These are phyloP conservation scores for Shinisaurus crocodilurus DNA, from an alignment of 2,113 vertebrate species.

Conservation along the genomic window DNA sequence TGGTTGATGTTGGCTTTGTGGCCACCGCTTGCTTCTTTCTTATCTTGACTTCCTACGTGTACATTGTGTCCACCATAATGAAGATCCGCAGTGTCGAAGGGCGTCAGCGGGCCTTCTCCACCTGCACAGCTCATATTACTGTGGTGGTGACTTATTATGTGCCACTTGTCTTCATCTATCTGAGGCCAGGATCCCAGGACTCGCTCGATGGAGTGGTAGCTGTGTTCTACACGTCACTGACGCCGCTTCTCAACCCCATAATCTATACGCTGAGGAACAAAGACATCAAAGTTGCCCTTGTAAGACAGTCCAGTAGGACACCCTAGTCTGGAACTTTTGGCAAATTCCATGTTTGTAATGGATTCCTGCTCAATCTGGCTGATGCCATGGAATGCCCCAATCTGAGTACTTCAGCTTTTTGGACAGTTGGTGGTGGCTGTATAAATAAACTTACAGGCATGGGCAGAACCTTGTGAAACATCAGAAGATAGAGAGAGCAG, in stretches of 20 bases:
- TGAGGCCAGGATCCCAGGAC: conserved; percentile 50
- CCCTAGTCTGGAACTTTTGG: too few species aligned
- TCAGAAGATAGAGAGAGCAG: too few species aligned
- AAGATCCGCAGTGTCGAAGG: conserved; percentile 47
- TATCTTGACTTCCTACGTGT: conserved; percentile 66
- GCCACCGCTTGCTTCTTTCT: conserved; percentile 66
- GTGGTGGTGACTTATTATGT: conserved; percentile 64
- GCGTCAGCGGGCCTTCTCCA: conserved; percentile 59
- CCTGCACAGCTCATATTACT: conserved; percentile 63
- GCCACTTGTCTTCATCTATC: conserved; percentile 64
- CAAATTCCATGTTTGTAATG: too few species aligned
- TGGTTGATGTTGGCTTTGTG: conserved; percentile 69
- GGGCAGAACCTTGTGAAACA: too few species aligned
- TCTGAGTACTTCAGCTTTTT: too few species aligned
- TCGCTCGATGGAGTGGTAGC: conserved; percentile 58
- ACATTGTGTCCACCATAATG: conserved; percentile 61
- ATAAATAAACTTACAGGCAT: too few species aligned
- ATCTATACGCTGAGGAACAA: conserved; percentile 68
- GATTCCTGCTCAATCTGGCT: too few species aligned
- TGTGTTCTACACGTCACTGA: conserved; percentile 66
- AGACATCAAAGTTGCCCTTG: conserved; percentile 50
- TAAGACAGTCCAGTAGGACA: too few species aligned
- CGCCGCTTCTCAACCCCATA: conserved; percentile 64
- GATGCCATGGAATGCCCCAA: too few species aligned
- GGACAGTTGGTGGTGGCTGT: too few species aligned